A percentile compares a stretch with the other conserved stretches of the same genome.
Conservation (phyloP, 2,888 invertebrate species). For the Cerastis rubricosa region DNA sequence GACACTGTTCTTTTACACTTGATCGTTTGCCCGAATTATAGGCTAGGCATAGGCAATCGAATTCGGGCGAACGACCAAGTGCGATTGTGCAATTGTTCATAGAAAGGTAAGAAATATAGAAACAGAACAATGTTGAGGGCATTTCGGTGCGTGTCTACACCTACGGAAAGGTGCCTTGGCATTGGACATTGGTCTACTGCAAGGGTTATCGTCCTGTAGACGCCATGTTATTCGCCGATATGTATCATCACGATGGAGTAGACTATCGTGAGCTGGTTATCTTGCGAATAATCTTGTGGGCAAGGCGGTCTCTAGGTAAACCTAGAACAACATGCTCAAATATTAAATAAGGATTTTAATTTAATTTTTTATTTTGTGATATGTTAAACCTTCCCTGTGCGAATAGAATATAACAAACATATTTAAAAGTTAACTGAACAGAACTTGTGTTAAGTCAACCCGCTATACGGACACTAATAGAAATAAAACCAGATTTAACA, state of each 20-base stretch:
- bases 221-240: background rate
- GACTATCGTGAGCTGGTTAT: background rate
- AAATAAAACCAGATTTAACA: constrained; percentile 32
- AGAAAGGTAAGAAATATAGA: background rate
- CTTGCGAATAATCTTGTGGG: background rate
- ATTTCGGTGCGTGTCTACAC: background rate
- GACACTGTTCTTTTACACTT: too few relatives aligned
- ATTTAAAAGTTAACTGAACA: background rate
- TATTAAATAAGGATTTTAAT: background rate
- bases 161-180: background rate
- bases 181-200: background rate
- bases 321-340: background rate
- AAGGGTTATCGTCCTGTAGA: background rate
- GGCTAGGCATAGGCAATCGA: background rate
- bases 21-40: too few relatives aligned
- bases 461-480: constrained; percentile 2
- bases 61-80: background rate
- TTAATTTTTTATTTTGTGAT: background rate
- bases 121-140: background rate
- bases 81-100: background rate
- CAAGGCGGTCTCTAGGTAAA: constrained; percentile 2
- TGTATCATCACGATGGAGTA: background rate
- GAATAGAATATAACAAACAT: background rate
- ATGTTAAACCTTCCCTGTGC: constrained; percentile 6
- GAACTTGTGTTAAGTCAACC: constrained; percentile 1